phyloP scores from a whole-genome alignment of 2,113 vertebrate species.

The Cochlearius cochlearius region DNA sequence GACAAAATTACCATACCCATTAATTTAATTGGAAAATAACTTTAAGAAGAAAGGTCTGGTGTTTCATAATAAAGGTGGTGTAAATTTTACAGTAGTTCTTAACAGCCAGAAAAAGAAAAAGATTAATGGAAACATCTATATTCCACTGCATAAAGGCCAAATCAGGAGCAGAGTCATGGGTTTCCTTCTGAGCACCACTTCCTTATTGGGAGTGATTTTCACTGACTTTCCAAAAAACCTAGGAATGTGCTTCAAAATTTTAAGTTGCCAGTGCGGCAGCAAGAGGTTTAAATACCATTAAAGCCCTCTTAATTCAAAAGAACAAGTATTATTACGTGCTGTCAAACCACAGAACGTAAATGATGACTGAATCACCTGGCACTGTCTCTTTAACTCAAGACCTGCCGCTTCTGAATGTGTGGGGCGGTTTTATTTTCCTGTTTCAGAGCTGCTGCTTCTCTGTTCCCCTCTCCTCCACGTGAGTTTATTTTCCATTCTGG shows the following conservation, averaged over 20 bases:
- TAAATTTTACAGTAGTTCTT: constrained; percentile 10
- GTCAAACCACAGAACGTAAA: background rate
- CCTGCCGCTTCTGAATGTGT: background rate
- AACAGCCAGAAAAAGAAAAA: background rate
- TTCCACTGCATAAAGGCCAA: background rate
- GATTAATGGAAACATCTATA: background rate
- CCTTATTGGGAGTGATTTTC: background rate
- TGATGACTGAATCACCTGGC: constrained; percentile 10
- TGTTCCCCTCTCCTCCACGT: background rate
- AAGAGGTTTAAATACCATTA: background rate
- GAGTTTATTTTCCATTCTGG: constrained; percentile 17
- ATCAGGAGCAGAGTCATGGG: background rate
- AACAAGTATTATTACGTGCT: background rate
- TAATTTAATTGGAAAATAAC: constrained; percentile 3
- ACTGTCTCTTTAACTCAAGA: background rate
- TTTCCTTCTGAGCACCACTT: background rate
- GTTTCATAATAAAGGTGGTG: background rate
- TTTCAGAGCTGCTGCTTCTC: background rate
- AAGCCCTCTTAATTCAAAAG: background rate
- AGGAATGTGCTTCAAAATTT: background rate
- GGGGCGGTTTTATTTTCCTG: background rate
- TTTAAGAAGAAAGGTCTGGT: background rate
- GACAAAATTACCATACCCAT: background rate
- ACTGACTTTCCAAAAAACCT: background rate
- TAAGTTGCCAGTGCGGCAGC: background rate